These are phyloP conservation scores for Ypsolopha scabrella DNA, from an alignment of 2,888 invertebrate species.

Conservation along the genomic window DNA sequence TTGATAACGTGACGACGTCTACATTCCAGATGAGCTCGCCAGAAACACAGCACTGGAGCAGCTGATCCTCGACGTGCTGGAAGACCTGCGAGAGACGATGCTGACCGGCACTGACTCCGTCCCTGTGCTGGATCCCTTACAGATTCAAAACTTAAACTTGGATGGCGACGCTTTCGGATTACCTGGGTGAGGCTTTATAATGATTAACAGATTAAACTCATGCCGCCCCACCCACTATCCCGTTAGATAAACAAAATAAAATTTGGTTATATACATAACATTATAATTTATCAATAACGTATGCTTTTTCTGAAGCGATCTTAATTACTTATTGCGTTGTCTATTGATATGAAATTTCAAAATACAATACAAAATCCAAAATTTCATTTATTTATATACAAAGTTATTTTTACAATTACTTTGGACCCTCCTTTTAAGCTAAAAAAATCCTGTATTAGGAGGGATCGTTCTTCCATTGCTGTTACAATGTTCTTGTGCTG, in stretches of 20 bases:
- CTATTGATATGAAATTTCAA: no score
- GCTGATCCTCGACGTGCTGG: slow-evolving; percentile 18
- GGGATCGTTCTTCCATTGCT: no score
- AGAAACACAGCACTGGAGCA: slow-evolving; percentile 22
- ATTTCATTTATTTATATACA: no score
- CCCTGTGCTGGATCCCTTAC: slow-evolving; percentile 39
- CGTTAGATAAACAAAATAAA: no score
- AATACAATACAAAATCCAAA: no score
- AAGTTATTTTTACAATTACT: no score
- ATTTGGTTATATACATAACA: not conserved
- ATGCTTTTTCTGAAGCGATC: no score
- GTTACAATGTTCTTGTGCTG: no score
- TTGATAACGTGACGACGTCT: not conserved
- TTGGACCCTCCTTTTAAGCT: no score
- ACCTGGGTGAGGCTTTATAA: slow-evolving; percentile 26
- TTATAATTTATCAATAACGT: not conserved
- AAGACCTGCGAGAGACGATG: slow-evolving; percentile 23
- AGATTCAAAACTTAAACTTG: slow-evolving; percentile 20
- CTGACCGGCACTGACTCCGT: slow-evolving; percentile 28
- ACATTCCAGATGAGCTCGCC: not conserved
- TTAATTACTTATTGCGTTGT: no score
- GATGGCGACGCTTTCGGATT: slow-evolving; percentile 26
- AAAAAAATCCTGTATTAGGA: no score
- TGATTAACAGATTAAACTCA: not conserved
- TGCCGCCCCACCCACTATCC: no score